A percentile compares a stretch with the other conserved stretches of the same genome.
Conservation (phyloP, 2,797 vertebrate species). For the Mormyrops boulengeri region DNA sequence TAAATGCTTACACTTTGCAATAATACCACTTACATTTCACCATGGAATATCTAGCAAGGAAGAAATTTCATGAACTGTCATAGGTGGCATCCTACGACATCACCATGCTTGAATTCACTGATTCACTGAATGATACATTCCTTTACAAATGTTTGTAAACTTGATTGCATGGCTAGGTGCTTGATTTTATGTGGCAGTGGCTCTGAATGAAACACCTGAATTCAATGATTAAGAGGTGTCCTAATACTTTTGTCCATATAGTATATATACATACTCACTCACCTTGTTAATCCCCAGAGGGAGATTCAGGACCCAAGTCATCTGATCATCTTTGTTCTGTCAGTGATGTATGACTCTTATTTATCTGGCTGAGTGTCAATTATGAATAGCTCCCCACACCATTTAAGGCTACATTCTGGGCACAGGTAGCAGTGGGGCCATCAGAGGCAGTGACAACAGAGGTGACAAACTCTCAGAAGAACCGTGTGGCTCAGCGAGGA, state of each 20-base stretch:
- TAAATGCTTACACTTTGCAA: not conserved
- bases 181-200: not conserved
- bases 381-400: not conserved
- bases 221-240: not conserved
- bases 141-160: not conserved
- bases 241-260: not conserved
- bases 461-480: conserved; percentile 36
- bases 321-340: not conserved
- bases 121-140: not conserved
- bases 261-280: not conserved
- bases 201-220: not conserved
- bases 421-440: conserved; percentile 30
- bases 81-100: not conserved
- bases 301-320: not conserved
- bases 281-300: not conserved
- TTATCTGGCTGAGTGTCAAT: not conserved
- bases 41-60: not conserved
- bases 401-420: not conserved
- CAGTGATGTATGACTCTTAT: not conserved
- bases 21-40: not conserved
- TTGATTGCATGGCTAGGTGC: not conserved
- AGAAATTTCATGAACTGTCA: not conserved
- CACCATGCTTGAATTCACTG: not conserved
- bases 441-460: conserved; percentile 33
- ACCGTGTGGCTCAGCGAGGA: conserved; percentile 40